Evolutionary conservation across 2,113 vertebrate species (phyloP), one percentile per base, ranked within the genome.

Genomic region (Dunckerocampus dactyliophorus): DNA sequence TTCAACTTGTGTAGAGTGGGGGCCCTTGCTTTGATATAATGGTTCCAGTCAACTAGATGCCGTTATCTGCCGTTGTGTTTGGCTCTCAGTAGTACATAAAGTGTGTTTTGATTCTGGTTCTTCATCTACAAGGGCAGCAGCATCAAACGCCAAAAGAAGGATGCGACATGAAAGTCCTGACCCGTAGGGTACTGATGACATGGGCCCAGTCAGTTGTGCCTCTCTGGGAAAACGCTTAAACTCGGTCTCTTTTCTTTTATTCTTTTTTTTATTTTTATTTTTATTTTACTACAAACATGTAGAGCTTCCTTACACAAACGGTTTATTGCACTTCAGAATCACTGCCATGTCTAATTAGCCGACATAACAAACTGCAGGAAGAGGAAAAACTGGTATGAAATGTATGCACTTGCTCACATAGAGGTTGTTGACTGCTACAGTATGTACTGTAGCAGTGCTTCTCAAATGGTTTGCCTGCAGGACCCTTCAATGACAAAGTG

Each of bases 141-240:
- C 75, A 82, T 86, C 81, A 85, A 85, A 83, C 77, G 81, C 74
- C 52, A 76, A 13, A 43, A 72, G 59, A 74, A 52, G 65, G 74
- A 72, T 69, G 59, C 50, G 11, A 78, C 80, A 84, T 85, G 80
- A 85, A 85, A 87, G 83, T 59, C 68, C 77, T 46, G 61, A 50
- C 71, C 56, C 45, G 50, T 58, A 65, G 73, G 57, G 57, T 71
- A 64, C 79, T 85, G 83, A 86, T 85, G 77, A 85, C 79, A 72
- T 52, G 53, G 71, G 71, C 66, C 71, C 63, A 0, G 54, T 77
- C 53, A 77, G 72, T 63, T 72, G 72, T 78, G 50, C 72, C 64
- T 22, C 13, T 2, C 45, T 37, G 43, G 31, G 63, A 72, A 72
- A 37, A 46, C 69, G 74, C 72, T 74, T 45, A 42, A 74, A 63